Base-by-base conservation (phyloP, 2,888 invertebrate genomes). In the Apamea sordens region DNA sequence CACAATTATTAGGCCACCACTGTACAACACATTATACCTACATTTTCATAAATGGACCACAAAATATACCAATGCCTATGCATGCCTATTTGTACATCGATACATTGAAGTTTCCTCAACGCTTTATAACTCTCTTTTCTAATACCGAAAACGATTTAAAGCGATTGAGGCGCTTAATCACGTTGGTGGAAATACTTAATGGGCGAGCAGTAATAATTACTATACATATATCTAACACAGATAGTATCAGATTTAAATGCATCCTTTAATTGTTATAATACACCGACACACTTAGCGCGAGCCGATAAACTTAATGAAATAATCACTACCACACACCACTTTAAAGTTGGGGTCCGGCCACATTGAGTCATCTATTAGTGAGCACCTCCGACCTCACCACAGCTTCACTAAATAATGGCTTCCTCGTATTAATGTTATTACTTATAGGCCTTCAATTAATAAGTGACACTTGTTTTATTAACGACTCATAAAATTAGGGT, bases 371-470 rank as follows among this genome's bases (percentile, higher is more conserved):
- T 47, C 21, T 44, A 28, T 59, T 63, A 50, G 32, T 56, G 15
- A 21, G 32, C 28, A 28, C 15, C 28, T 28, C 44, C 44, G 36
- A 11, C 32, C 41, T 36, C 76, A 56, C 72, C 85, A 53, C 76
- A 59, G 65, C 64, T 74, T 79, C 67, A 79, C 79, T 71, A 76
- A 32, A n/a, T 64, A 75, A 76, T 76, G 36, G 65, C 53, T 10
- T 36, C 56, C 64, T 86, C 76, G 73, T 44, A 21, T 36, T 81
- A 61, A 47, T 68, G 44, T 81, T 68, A 44, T 18, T 56, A 36
- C 21, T 36, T 44, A 69, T 65, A 56, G 50, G 32, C 73, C 69
- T 41, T 83, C 68, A 87, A 87, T 87, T 87, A 87, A 88, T 89
- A 78, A 67, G 73, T 80, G 87, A 80, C 83, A 81, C 63, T 81